A percentile compares a stretch with the other conserved stretches of the same genome.
phyloP scores from a whole-genome alignment of 2,888 invertebrate genomes.

The Phaedon cochleariae region DNA sequence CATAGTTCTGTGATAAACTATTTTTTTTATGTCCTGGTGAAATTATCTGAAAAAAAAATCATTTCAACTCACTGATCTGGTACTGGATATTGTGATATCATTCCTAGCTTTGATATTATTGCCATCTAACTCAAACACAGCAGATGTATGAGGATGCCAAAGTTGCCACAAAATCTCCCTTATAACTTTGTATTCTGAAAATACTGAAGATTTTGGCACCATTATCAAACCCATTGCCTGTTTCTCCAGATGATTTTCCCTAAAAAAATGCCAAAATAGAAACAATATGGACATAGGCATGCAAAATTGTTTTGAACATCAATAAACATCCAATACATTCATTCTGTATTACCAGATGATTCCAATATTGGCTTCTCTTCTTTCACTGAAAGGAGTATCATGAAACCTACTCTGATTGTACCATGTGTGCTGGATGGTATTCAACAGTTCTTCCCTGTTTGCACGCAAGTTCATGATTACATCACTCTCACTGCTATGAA shows the following conservation, averaged over 20 bases:
- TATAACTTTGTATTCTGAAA: conserved; percentile 59
- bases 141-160: conserved; percentile 52
- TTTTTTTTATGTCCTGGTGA: too few species aligned
- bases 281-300: neutral
- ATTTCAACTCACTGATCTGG: conserved; percentile 54
- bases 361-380: conserved; percentile 54
- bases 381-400: conserved; percentile 51
- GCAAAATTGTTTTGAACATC: too few species aligned
- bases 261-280: conserved; percentile 36
- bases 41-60: too few species aligned
- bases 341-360: conserved; percentile 52
- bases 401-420: conserved; percentile 48
- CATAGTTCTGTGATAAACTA: too few species aligned
- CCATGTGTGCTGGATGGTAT: conserved; percentile 55
- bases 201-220: conserved; percentile 47
- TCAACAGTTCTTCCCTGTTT: conserved; percentile 46
- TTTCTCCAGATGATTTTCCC: conserved; percentile 53
- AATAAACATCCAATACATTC: neutral
- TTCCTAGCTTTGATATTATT: conserved; percentile 50
- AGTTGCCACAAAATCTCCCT: conserved; percentile 60
- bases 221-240: conserved; percentile 49
- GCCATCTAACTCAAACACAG: conserved; percentile 50
- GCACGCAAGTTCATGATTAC: conserved; percentile 45
- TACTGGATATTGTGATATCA: conserved; percentile 56
- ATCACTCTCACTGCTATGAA: conserved; percentile 37